Conservation (phyloP, 1,140 invertebrate genomes). For the Zaprionus ornatus region DNA sequence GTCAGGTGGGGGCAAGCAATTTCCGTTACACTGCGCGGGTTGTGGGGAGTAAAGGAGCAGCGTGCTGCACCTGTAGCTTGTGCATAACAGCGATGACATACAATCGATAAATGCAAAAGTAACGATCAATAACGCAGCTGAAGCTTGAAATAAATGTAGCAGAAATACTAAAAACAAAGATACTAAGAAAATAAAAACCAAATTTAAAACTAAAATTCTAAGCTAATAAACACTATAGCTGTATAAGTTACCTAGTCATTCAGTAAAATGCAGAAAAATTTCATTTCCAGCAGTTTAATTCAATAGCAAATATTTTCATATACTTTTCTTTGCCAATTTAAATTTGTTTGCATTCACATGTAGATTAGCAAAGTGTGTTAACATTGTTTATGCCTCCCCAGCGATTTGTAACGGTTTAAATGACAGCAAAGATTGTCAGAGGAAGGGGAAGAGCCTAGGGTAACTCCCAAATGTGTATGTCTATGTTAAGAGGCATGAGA, state of each 20-base stretch:
- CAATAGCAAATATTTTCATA: not conserved
- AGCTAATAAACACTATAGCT: not conserved
- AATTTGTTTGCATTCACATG: not conserved
- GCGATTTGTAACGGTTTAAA: not conserved
- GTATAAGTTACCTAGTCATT: not conserved
- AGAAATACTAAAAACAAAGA: not conserved
- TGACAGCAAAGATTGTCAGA: not conserved
- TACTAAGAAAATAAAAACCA: not conserved
- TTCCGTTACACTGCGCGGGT: slow-evolving; percentile 31
- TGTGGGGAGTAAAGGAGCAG: not conserved
- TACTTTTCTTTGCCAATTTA: not conserved
- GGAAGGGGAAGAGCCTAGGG: not conserved
- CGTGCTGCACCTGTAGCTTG: not conserved
- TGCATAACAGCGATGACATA: not conserved
- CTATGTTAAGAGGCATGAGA: not conserved
- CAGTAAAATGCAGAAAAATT: not conserved
- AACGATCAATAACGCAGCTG: not conserved
- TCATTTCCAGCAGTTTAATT: not conserved
- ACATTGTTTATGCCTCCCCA: slow-evolving; percentile 1
- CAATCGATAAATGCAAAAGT: not conserved
- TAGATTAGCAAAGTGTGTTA: slow-evolving; percentile 2
- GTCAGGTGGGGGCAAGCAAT: slow-evolving; percentile 15
- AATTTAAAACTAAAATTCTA: no score
- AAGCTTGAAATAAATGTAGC: not conserved
- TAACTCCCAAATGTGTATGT: slow-evolving; percentile 11